Conservation (phyloP, 2,888 invertebrate species). For the Pheosia tremula region DNA sequence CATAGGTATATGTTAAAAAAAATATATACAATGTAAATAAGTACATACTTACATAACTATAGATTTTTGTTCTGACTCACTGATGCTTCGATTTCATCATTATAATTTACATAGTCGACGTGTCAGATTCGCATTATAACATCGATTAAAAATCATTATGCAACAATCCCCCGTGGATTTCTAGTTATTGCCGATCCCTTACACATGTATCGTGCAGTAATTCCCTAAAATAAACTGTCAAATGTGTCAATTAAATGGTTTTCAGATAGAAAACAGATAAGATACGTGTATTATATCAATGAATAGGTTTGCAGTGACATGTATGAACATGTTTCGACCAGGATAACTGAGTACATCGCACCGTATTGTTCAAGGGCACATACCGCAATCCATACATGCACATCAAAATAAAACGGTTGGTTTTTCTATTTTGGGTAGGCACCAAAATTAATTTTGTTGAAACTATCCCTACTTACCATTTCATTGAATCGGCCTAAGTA, state of each 20-base stretch:
- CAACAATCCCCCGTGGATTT: constrained; percentile 15
- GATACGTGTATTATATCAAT: constrained; percentile 15
- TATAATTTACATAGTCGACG: constrained; percentile 38
- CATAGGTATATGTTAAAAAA: too few species aligned
- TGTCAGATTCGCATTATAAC: constrained; percentile 26
- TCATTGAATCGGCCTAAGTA: constrained; percentile 4
- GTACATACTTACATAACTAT: neutral
- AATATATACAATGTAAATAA: too few species aligned
- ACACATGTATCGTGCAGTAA: neutral
- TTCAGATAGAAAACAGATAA: neutral
- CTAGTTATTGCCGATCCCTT: neutral
- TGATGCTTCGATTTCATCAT: constrained; percentile 38
- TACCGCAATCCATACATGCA: constrained; percentile 4
- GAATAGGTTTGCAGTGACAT: constrained; percentile 32
- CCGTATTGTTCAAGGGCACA: constrained; percentile 35
- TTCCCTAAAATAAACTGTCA: neutral
- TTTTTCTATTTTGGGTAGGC: neutral
- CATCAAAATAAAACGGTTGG: neutral
- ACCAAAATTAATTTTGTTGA: neutral
- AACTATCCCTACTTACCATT: neutral
- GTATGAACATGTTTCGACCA: constrained; percentile 47
- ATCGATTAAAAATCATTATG: constrained; percentile 28
- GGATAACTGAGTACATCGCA: constrained; percentile 34
- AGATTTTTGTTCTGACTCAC: constrained; percentile 31
- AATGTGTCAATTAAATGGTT: neutral